Percentiles rank a stretch among this genome's conserved stretches.
Evolutionary conservation across 2,797 vertebrate species (phyloP).

Genomic region (Ambastaia sidthimunki): DNA sequence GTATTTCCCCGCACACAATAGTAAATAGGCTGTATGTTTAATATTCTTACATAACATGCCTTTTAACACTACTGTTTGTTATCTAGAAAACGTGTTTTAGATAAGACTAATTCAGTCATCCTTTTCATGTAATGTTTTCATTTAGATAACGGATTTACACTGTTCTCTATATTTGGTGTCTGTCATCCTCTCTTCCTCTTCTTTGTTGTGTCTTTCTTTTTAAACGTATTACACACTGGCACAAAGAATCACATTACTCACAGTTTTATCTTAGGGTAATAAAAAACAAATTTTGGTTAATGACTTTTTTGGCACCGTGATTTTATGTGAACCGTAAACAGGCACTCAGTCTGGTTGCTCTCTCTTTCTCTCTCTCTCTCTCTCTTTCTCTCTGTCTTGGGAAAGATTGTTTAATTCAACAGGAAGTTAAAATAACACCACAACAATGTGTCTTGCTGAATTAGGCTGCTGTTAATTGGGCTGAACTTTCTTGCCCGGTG

Average conservation of each 20-base stretch:
- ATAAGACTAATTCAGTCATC: neutral
- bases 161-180: neutral
- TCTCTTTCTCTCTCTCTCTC: neutral
- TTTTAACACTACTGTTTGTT: neutral
- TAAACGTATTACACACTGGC: slow-evolving; percentile 4
- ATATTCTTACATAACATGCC: neutral
- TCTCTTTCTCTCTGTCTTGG: slow-evolving; percentile 20
- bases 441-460: neutral
- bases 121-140: neutral
- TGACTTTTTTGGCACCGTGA: slow-evolving; percentile 23
- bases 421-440: neutral
- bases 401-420: neutral
- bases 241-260: slow-evolving; percentile 23
- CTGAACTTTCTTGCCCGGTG: too few species aligned
- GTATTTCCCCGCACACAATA: neutral
- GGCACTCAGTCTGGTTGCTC: neutral
- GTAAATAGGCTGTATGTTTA: neutral
- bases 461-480: too few species aligned
- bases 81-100: neutral
- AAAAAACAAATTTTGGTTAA: slow-evolving; percentile 33
- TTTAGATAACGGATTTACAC: slow-evolving; percentile 6
- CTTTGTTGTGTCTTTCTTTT: slow-evolving; percentile 12
- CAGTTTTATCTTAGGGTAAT: neutral
- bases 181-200: neutral
- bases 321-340: slow-evolving; percentile 32